Evolutionary conservation across 2,113 vertebrate species (phyloP).

Genomic region (Dolichallabes microphthalmus): DNA sequence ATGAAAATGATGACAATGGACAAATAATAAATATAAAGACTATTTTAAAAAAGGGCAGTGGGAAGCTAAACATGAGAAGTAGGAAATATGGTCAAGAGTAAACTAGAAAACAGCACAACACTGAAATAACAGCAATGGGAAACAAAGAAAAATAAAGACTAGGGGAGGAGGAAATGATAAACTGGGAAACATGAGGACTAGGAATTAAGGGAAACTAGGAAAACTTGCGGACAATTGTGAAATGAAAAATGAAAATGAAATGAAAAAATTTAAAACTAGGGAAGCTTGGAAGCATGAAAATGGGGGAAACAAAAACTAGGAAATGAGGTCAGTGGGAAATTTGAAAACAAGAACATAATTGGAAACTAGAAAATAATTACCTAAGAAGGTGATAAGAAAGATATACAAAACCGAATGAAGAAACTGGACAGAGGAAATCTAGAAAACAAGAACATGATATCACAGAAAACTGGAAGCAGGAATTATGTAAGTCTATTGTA

Average conservation of each 20-base stretch:
- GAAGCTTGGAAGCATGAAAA: not conserved
- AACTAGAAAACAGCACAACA: not conserved
- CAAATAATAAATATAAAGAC: not conserved
- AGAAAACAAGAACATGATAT: not conserved
- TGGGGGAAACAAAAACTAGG: too few relatives aligned
- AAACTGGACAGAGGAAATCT: not conserved
- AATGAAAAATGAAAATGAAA: too few relatives aligned
- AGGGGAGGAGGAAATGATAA: not conserved
- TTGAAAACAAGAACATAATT: not conserved
- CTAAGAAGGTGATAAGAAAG: not conserved
- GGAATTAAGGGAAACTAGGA: not conserved
- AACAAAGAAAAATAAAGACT: not conserved
- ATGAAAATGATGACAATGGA: not conserved
- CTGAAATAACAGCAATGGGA: not conserved
- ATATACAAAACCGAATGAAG: not conserved
- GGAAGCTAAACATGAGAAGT: not conserved
- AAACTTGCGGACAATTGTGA: too few relatives aligned
- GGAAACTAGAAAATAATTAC: not conserved
- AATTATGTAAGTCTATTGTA: not conserved
- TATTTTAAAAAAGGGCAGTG: not conserved
- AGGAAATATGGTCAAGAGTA: not conserved
- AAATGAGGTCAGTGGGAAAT: not conserved
- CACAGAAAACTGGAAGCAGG: not conserved
- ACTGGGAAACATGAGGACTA: not conserved
- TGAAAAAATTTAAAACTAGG: not conserved